Base-by-base conservation (phyloP, 2,888 invertebrate species). In the Drosophila prolongata region DNA sequence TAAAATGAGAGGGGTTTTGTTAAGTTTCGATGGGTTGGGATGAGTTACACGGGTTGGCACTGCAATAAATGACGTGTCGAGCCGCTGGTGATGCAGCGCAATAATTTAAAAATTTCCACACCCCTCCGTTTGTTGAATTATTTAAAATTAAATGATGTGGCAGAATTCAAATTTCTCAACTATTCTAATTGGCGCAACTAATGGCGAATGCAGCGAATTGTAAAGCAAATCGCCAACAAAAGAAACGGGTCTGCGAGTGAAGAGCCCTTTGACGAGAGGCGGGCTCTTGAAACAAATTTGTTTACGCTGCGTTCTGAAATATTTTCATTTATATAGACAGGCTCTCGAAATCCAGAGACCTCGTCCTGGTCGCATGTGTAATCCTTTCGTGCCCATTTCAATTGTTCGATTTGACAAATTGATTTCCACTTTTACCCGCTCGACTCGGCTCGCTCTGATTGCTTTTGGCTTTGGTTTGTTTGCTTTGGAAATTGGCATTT, bases 101-200 rank as follows among this genome's bases (percentile, higher is more conserved):
- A 90, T 90, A 90, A 89, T 82, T 90, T 90, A 90, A 85, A 89
- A 90, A 90, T 90, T 86, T 84, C 80, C 80, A 84, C 84, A 78
- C 76, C 70, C 76, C n/a, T 42, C 10, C 24, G 46, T 46, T 73
- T 70, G 79, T 74, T 57, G 65, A 77, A 75, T 77, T 75, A 76
- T 78, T 81, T 77, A 66, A 84, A 90, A 90, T 83, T 90, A 82
- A 91, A 91, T 90, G 91, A 90, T 88, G 89, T 89, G 90, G 90
- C 90, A 90, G 87, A 83, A 90, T 90, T 89, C 90, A 90, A 89
- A 90, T 91, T 89, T 90, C 80, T 89, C 89, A 64, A 44, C 78
- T 78, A 74, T 83, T 80, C 78, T 87, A 90, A 89, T 89, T 89
- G 89, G 78, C 86, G 73, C 77, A 73, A 38, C 89, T 76, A 88